Base-by-base conservation (phyloP, 2,888 invertebrate species). In the Drosophila maculinotata region DNA sequence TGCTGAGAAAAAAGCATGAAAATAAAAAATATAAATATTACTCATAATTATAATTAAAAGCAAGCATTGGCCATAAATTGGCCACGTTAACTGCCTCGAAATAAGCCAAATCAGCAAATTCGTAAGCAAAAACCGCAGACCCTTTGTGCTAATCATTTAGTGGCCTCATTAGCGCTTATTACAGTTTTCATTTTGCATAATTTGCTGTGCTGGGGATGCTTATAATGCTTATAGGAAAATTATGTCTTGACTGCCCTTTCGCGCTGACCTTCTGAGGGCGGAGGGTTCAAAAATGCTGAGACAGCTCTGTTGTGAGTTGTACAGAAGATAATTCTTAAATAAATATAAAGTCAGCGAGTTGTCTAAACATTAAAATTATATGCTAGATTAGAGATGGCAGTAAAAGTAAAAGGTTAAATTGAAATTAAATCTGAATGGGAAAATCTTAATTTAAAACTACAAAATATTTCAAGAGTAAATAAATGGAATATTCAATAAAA, bases 101-200 rank as follows among this genome's bases (percentile, higher is more conserved):
- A 57, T 70, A 68, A 65, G 66, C 68, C 54, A 83, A 83, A 87
- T 84, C 82, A 84, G 76, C 85, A 53, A 54, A 56, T 41, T 38
- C 41, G 36, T 53, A 49, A 48, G 17, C 45, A 30, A 14, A 47
- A 73, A 58, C 57, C 59, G 51, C 66, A 60, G 14, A 12, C 26
- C 36, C 53, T 38, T 78, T 53, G 39, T 14, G 47, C 53, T 76
- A 52, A 63, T 60, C 73, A 76, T 72, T 77, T 65, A 42, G 57
- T 15, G 8, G 81, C 66, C 72, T 68, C 84, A 87, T 87, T 80
- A 84, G 64, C 78, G 78, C 57, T 83, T 68, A 76, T 83, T 74
- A 69, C 31, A 68, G 51, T 65, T 58, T 60, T 56, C 39, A 48
- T 68, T 67, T 56, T 60, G 83, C 76, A 82, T 85, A 82, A 82